These are phyloP conservation scores for Cephus rjabovi DNA, from an alignment of 2,888 invertebrate species.

Conservation along the genomic window DNA sequence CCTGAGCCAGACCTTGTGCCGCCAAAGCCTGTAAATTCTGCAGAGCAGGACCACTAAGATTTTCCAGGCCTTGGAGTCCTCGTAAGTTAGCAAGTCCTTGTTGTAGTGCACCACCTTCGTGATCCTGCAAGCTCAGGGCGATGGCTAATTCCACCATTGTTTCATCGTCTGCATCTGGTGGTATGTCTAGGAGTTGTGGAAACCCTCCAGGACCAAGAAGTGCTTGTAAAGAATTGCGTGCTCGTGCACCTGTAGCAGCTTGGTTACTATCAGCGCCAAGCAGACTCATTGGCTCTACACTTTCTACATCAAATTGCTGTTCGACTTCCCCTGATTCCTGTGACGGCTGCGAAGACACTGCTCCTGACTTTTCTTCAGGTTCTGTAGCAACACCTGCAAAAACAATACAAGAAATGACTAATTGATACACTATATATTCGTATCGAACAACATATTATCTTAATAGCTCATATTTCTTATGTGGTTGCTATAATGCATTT, in stretches of 20 bases:
- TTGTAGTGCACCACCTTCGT: conserved; percentile 72
- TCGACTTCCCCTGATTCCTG: conserved; percentile 68
- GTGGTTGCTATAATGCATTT: not conserved
- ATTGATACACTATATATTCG: not conserved
- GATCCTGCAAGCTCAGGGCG: conserved; percentile 91
- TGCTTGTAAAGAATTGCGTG: conserved; percentile 66
- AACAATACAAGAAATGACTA: not conserved
- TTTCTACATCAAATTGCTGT: conserved; percentile 73
- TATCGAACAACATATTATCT: not conserved
- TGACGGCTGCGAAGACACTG: conserved; percentile 54
- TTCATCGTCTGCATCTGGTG: conserved; percentile 96
- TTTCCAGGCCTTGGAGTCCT: conserved; percentile 67
- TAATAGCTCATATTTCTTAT: too few species aligned
- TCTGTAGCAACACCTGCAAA: conserved; percentile 45
- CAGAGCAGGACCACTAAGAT: conserved; percentile 62
- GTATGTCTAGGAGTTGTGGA: conserved; percentile 86
- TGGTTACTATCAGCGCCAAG: conserved; percentile 72
- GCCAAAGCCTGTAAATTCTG: conserved; percentile 60
- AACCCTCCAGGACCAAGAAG: conserved; percentile 72
- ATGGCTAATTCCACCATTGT: conserved; percentile 97
- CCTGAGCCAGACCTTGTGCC: conserved; percentile 56
- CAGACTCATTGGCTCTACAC: conserved; percentile 72
- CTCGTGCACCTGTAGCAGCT: conserved; percentile 36
- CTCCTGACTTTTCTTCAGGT: conserved; percentile 57
- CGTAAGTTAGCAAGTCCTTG: conserved; percentile 62